Base-by-base conservation (phyloP, 2,888 invertebrate genomes). In the Nezara viridula region DNA sequence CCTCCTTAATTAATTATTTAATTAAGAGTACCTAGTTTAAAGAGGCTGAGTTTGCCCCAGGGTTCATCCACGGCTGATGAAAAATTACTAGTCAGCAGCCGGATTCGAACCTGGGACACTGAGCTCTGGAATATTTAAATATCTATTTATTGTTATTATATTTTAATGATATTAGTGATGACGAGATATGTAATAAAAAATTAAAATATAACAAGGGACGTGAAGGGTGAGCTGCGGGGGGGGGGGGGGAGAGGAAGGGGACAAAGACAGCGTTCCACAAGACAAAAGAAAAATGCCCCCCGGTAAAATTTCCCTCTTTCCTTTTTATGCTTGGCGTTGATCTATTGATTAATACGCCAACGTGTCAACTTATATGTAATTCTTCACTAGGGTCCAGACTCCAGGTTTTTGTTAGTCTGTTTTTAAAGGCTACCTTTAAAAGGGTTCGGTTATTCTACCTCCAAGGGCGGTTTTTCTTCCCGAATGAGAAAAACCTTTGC, bases 321-420 rank as follows among this genome's bases (percentile, higher is more conserved):
- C 66, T 66, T 66, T 66, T 66, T 66, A 66, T 66, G 19, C 66
- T 32, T 7, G 66, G 66, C 66, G 66, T 32, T 66, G 66, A 66
- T 66, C 32, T 66, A 66, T 66, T 66, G 66, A 66, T 66, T 66
- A 66, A 66, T 66, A 27, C 19, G 32, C 66, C 66, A 66, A 66
- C 66, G 66, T 66, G 66, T 66, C 66, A 66, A 66, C 66, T 66
- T 66, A 66, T 32, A 66, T 66, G 66, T 66, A 66, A 66, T 66
- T 66, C 66, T 66, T 66, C 66, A 66, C 66, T 66, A 66, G 60
- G 60, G 60, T 32, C 66, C 66, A 16, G 16, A 6, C 5, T 19
- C 32, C 19, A 32, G 32, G 66, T 66, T 66, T 66, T 66, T 66
- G 66, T 32, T 32, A 32, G 66, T 66, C 32, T 66, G 66, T 32